phyloP scores from a whole-genome alignment of 1,140 invertebrate genomes.

The Platorchestia sp. region DNA sequence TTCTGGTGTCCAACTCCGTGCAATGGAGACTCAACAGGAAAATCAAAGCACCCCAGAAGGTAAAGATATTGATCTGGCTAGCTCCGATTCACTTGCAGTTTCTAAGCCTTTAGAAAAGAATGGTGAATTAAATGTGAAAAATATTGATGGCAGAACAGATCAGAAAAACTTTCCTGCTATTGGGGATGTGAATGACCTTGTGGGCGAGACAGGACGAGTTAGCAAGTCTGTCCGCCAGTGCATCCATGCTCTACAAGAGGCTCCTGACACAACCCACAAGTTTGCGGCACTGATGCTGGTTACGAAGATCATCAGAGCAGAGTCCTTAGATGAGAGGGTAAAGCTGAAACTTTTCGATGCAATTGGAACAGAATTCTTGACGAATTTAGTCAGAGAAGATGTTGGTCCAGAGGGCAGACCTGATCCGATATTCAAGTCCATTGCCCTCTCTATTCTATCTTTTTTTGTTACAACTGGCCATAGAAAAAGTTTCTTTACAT shows the following conservation, averaged over 20 bases:
- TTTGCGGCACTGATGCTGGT: constrained; percentile 92
- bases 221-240: constrained; percentile 72
- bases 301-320: constrained; percentile 81
- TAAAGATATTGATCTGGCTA: not conserved
- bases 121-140: not conserved
- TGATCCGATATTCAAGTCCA: constrained; percentile 88
- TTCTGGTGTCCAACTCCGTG: not conserved
- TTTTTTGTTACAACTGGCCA: constrained; percentile 74
- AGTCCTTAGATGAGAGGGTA: constrained; percentile 79
- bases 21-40: not conserved
- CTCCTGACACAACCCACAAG: constrained; percentile 88
- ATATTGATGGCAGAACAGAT: not conserved
- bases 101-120: not conserved
- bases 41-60: not conserved
- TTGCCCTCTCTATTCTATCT: constrained; percentile 86
- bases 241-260: constrained; percentile 81
- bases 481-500: constrained; percentile 60
- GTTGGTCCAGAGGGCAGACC: constrained; percentile 86
- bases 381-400: constrained; percentile 81
- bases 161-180: not conserved
- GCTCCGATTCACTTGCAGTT: not conserved
- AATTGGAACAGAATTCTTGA: constrained; percentile 87
- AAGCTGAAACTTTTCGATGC: constrained; percentile 88
- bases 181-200: not conserved
- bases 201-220: not conserved